Conservation (phyloP, 2,888 invertebrate species). For the Tachina grossa region DNA sequence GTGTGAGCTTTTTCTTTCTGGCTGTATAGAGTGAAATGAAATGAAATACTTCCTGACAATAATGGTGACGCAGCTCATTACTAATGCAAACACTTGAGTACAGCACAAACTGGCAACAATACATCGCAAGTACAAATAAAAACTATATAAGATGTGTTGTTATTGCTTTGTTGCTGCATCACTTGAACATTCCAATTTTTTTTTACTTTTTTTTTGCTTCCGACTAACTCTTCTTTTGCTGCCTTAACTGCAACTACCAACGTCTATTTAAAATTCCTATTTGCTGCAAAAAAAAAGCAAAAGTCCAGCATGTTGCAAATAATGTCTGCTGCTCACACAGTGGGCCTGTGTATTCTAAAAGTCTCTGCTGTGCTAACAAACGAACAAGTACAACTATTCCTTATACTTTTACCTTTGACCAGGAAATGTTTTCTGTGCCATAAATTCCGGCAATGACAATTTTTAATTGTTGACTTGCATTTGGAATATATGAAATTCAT, state of each 20-base stretch:
- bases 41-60: constrained; percentile 73
- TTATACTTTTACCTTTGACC: constrained; percentile 43
- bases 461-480: constrained; percentile 65
- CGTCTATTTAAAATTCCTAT: constrained; percentile 17
- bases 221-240: constrained; percentile 10
- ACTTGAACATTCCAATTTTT: constrained; percentile 60
- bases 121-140: not conserved
- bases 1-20: constrained; percentile 65
- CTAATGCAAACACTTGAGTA: constrained; percentile 74
- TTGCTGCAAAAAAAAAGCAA: constrained; percentile 3
- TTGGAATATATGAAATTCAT: constrained; percentile 58
- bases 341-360: constrained; percentile 16
- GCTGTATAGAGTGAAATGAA: constrained; percentile 46
- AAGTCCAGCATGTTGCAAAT: constrained; percentile 55
- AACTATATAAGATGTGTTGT: constrained; percentile 55
- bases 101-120: constrained; percentile 41
- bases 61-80: constrained; percentile 74
- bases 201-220: not conserved
- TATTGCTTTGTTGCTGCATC: constrained; percentile 58
- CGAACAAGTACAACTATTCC: constrained; percentile 16
- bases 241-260: constrained; percentile 19
- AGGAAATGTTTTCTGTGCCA: constrained; percentile 62
- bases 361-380: not conserved
- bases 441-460: constrained; percentile 67
- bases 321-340: constrained; percentile 39